Evolutionary conservation across 64 coral and sea anemone genomes (phyloP).

Genomic region (Pachyseris speciosa): DNA sequence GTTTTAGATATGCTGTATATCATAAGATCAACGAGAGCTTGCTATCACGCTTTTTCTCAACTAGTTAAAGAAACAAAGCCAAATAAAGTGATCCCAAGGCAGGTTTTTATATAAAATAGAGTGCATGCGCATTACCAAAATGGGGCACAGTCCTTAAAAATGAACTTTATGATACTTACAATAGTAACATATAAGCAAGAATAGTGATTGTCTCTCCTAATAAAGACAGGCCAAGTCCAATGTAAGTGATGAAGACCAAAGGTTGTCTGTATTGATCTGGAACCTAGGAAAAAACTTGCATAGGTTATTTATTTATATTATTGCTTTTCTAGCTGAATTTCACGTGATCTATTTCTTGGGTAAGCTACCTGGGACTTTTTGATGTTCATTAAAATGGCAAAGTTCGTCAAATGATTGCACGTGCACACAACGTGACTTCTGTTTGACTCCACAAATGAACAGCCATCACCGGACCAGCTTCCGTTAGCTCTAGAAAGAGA

Average conservation of each 20-base stretch:
- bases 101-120: no score
- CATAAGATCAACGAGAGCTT: no score
- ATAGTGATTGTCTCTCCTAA: conserved; percentile 53
- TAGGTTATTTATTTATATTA: no score
- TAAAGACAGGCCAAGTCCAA: conserved; percentile 56
- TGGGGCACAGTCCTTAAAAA: no score
- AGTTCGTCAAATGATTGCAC: conserved; percentile 45
- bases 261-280: neutral
- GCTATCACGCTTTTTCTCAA: no score
- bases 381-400: conserved; percentile 26
- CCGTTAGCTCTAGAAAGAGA: neutral
- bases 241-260: conserved; percentile 51
- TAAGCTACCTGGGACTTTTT: conserved; percentile 13
- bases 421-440: neutral
- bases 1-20: no score
- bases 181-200: conserved; percentile 31
- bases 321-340: no score
- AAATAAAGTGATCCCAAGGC: no score
- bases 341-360: no score
- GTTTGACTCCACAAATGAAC: conserved; percentile 4
- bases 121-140: no score
- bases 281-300: neutral
- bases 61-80: no score
- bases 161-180: no score
- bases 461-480: conserved; percentile 22